These are phyloP conservation scores for Neuroscelio doddi DNA, from an alignment of 2,888 invertebrate species.

Conservation along the genomic window DNA sequence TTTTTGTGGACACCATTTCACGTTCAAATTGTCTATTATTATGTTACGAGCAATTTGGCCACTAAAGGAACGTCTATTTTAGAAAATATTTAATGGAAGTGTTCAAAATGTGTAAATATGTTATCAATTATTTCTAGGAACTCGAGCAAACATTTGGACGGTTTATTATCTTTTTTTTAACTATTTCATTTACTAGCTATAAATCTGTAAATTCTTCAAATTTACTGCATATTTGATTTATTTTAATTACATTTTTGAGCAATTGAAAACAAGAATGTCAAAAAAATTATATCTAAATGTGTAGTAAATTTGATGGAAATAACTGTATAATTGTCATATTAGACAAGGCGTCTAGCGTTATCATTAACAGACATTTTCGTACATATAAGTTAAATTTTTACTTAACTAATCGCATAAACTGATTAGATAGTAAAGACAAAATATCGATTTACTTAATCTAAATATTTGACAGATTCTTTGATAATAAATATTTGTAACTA, in stretches of 20 bases:
- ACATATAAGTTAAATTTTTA: no score
- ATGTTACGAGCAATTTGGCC: no score
- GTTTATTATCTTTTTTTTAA: conserved; percentile 10
- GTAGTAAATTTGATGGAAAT: no score
- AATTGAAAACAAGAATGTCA: not conserved
- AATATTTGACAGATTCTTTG: no score
- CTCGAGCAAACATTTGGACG: conserved; percentile 20
- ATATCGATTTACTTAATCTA: no score
- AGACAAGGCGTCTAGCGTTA: no score
- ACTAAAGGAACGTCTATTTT: conserved; percentile 37
- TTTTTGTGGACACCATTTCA: conserved; percentile 67
- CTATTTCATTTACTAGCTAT: conserved; percentile 43
- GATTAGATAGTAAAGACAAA: no score
- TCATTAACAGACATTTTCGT: no score
- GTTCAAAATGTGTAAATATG: conserved; percentile 21
- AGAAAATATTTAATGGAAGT: conserved; percentile 14
- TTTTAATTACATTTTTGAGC: not conserved
- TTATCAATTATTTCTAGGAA: not conserved
- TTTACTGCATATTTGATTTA: conserved; percentile 9
- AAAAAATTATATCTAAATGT: not conserved
- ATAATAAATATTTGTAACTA: no score
- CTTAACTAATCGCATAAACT: no score
- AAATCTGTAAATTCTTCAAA: no score
- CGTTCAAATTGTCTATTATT: conserved; percentile 38
- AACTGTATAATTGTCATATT: no score